These are phyloP conservation scores for Mergus octosetaceus DNA, from an alignment of 2,797 vertebrate species.

Conservation along the genomic window DNA sequence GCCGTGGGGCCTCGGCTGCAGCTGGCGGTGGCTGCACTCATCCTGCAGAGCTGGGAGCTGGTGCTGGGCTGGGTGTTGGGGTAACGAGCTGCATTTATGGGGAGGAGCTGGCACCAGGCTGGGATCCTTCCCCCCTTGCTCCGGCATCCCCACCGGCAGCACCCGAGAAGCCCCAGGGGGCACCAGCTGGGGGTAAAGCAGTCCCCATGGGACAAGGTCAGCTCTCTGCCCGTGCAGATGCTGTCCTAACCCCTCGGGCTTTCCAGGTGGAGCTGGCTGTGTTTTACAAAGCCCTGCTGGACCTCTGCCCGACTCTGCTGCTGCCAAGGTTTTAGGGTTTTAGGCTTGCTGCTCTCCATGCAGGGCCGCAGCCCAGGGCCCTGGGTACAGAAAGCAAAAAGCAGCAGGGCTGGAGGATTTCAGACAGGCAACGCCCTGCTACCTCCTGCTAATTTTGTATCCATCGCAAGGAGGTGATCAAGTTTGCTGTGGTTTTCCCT, in stretches of 20 bases:
- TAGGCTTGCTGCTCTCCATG: rapidly evolving
- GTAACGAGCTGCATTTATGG: neutral
- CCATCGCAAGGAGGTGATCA: neutral
- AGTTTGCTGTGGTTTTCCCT: neutral
- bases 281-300: neutral
- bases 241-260: neutral
- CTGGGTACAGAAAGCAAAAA: neutral
- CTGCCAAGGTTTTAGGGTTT: neutral
- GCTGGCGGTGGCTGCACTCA: neutral
- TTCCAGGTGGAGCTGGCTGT: neutral
- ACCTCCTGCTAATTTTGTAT: neutral
- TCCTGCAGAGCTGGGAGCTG: neutral
- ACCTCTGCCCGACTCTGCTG: neutral
- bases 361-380: neutral
- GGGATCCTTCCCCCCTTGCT: neutral
- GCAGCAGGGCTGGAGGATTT: neutral
- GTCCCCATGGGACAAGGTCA: too few relatives aligned
- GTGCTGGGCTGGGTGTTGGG: neutral
- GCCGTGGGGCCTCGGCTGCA: neutral
- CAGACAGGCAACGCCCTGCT: neutral
- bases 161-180: too few relatives aligned
- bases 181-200: too few relatives aligned
- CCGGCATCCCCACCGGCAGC: too few relatives aligned
- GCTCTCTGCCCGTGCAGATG: rapidly evolving
- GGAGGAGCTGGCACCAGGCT: neutral